Evolutionary conservation across 2,888 invertebrate genomes (phyloP), one percentile per base, ranked within the genome.

Genomic region (Vannuccia rotundouncinata): DNA sequence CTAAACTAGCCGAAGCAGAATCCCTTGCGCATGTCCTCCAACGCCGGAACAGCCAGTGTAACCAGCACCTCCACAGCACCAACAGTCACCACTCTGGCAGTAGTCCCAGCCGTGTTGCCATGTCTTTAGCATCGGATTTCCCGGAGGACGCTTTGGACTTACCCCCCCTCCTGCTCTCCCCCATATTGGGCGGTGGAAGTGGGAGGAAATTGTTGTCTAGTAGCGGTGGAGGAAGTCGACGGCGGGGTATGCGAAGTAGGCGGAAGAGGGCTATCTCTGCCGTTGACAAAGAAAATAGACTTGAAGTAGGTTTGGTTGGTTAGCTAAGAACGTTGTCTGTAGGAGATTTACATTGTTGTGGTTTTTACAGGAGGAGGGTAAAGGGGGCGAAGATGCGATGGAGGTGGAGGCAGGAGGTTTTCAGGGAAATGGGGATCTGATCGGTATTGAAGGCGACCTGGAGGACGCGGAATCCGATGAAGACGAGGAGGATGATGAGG

Each of bases 1-100:
- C 79, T 27, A 79, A 80, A 25, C 74, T 79, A n/a, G 79, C 79
- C 5, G 79, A 79, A 31, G 79, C 79, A 1, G 79, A 79, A 30
- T 74, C 79, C 0, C 28, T 79, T 29, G 77, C 30, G 2, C 1
- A 78, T 78, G 77, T 79, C 10, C 31, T 79, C 27, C 79, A 79
- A 25, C 29, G 79, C 17, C 74, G 29, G n/a, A 74, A 74, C 27
- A 10, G 10, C 22, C 5, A 13, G 10, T 73, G 10, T 5, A 10
- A 13, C 74, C 5, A 73, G 13, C 74, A 10, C 10, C 13, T 5
- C 27, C 10, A n/a, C 74, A 5, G 10, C 13, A 73, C 27, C 74
- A 27, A n/a, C 74, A n/a, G n/a, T n/a, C 10, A n/a, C 74, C 27
- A 10, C 13, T 13, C 27, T n/a, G 22, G 74, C 74, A 5, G 22